Evolutionary conservation across 2,797 vertebrate genomes (phyloP).

Genomic region (Epinephelus awoara): DNA sequence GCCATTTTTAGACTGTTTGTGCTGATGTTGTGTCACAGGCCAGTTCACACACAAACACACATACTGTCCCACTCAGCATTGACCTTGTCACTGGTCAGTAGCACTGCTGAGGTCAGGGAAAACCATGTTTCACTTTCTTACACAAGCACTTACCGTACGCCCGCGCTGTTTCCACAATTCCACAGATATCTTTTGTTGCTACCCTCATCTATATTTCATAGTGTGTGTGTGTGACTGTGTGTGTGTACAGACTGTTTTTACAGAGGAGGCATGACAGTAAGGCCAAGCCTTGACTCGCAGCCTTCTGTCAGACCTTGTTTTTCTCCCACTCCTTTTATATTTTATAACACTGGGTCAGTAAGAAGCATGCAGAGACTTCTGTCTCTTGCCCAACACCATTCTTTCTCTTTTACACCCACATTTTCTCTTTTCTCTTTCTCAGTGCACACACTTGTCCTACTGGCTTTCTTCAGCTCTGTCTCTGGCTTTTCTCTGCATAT

Average conservation of each 20-base stretch:
- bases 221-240: slow-evolving; percentile 1
- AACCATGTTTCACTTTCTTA: slow-evolving; percentile 56
- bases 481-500: background rate
- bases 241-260: slow-evolving; percentile 23
- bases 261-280: slow-evolving; percentile 47
- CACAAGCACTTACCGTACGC: slow-evolving; percentile 21
- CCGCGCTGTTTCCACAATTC: slow-evolving; percentile 9
- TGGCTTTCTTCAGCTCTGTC: background rate
- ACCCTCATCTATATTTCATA: slow-evolving; percentile 41
- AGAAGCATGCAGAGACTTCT: slow-evolving; percentile 19
- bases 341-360: slow-evolving; percentile 43
- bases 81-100: slow-evolving; percentile 66
- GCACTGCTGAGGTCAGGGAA: slow-evolving; percentile 49
- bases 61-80: slow-evolving; percentile 41
- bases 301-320: slow-evolving; percentile 38
- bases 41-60: slow-evolving; percentile 57
- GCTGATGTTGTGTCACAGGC: slow-evolving; percentile 73
- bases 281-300: slow-evolving; percentile 27
- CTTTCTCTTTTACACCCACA: slow-evolving; percentile 7
- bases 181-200: slow-evolving; percentile 28
- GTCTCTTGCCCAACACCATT: background rate
- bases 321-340: slow-evolving; percentile 40
- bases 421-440: slow-evolving; percentile 2
- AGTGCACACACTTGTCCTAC: background rate
- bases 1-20: slow-evolving; percentile 75